Conservation (phyloP, 2,888 invertebrate genomes). For the Polyploca ridens region DNA sequence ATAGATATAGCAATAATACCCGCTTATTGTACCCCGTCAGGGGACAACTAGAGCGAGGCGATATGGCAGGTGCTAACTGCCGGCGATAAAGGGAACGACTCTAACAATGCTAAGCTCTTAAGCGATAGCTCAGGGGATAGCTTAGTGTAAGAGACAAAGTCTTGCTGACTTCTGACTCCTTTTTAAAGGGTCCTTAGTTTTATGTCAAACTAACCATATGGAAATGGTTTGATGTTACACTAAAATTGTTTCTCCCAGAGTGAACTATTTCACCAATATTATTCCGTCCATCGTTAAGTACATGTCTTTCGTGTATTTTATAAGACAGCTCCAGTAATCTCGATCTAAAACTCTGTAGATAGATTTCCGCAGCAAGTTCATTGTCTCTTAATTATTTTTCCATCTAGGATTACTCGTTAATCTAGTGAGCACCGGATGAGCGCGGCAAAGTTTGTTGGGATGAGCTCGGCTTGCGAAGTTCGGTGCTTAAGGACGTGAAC, state of each 20-base stretch:
- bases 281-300: too few relatives aligned
- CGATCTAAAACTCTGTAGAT: background rate
- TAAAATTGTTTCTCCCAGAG: too few relatives aligned
- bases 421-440: background rate
- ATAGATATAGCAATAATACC: background rate
- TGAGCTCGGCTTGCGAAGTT: background rate
- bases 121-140: constrained; percentile 12
- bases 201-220: background rate
- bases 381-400: constrained; percentile 27
- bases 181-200: background rate
- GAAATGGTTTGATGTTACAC: too few relatives aligned
- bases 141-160: background rate
- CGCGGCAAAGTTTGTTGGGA: background rate
- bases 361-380: background rate
- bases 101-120: constrained; percentile 4
- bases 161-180: background rate
- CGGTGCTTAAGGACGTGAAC: background rate
- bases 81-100: constrained; percentile 21
- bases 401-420: constrained; percentile 18
- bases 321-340: background rate
- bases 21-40: background rate
- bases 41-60: background rate
- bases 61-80: constrained; percentile 25
- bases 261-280: too few relatives aligned
- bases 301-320: background rate